Percentiles rank a stretch among this genome's conserved stretches.
These are phyloP conservation scores for Linepithema humile DNA, from an alignment of 1,140 invertebrate genomes.

Conservation along the genomic window DNA sequence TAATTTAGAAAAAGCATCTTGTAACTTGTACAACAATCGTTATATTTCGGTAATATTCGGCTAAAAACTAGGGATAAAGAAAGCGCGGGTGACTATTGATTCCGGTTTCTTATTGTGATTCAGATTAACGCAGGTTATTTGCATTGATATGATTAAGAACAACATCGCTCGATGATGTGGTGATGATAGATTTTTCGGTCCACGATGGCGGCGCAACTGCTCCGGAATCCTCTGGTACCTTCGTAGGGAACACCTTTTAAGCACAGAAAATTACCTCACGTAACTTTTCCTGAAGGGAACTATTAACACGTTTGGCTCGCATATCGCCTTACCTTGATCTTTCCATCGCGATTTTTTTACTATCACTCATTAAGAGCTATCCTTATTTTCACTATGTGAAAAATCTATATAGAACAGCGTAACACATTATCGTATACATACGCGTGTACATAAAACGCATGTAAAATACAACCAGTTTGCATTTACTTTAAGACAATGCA, in stretches of 20 bases:
- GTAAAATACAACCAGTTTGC: neutral
- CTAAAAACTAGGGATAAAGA: conserved; percentile 21
- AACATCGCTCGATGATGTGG: conserved; percentile 58
- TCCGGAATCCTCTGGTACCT: conserved; percentile 61
- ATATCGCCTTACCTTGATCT: conserved; percentile 25
- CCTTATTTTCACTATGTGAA: neutral
- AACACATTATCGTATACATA: neutral
- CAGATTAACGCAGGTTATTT: conserved; percentile 61
- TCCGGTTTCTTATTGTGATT: conserved; percentile 8
- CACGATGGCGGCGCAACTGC: conserved; percentile 62
- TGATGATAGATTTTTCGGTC: conserved; percentile 52
- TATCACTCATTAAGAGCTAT: neutral
- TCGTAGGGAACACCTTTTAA: conserved; percentile 69
- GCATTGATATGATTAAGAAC: conserved; percentile 61
- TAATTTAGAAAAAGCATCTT: conserved; percentile 22
- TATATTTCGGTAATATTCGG: neutral
- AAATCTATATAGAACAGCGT: neutral
- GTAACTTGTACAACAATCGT: neutral
- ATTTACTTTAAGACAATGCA: neutral
- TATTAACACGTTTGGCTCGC: conserved; percentile 44
- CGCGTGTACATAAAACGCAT: neutral
- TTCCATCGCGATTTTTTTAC: conserved; percentile 13
- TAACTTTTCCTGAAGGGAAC: conserved; percentile 51
- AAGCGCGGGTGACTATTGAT: neutral
- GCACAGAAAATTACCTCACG: conserved; percentile 66